Percentiles rank a stretch among this genome's conserved stretches.
Evolutionary conservation across 2,113 vertebrate species (phyloP).

Genomic region (Corydoras maculifer): DNA sequence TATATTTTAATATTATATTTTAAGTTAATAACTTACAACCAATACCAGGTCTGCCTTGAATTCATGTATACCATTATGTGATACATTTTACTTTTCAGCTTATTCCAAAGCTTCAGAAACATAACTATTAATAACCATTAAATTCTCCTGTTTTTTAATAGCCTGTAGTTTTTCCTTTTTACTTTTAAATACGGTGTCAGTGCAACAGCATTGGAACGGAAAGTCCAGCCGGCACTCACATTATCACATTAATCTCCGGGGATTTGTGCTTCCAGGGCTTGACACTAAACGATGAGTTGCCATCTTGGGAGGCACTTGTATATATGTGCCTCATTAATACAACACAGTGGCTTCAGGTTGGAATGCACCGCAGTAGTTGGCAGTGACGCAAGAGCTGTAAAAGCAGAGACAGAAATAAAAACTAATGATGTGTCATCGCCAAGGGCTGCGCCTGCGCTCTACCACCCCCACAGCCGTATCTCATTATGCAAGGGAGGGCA

Average conservation of each 20-base stretch:
- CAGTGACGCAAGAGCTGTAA: conserved; percentile 54
- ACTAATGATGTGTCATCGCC: conserved; percentile 70
- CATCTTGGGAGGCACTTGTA: conserved; percentile 47
- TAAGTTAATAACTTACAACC: too few relatives aligned
- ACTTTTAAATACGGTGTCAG: background rate
- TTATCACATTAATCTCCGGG: conserved; percentile 20
- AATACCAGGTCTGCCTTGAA: too few relatives aligned
- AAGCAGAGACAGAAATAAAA: conserved; percentile 69
- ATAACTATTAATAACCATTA: background rate
- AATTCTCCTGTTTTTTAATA: background rate
- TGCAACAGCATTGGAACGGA: background rate
- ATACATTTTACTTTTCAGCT: too few relatives aligned
- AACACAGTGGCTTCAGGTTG: conserved; percentile 38
- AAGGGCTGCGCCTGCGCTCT: conserved; percentile 54
- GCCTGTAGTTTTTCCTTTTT: background rate
- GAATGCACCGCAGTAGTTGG: conserved; percentile 52
- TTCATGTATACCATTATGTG: too few relatives aligned
- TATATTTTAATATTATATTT: too few relatives aligned
- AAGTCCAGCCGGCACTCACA: conserved; percentile 13
- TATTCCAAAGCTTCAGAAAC: too few relatives aligned
- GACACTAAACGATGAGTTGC: conserved; percentile 33
- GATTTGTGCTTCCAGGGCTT: conserved; percentile 31
- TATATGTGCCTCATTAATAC: conserved; percentile 27
- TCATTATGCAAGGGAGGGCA: conserved; percentile 68
- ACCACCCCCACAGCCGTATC: conserved; percentile 66